Evolutionary conservation across 2,797 vertebrate genomes (phyloP), one percentile per base, ranked within the genome.

Genomic region (Sebastes minor): DNA sequence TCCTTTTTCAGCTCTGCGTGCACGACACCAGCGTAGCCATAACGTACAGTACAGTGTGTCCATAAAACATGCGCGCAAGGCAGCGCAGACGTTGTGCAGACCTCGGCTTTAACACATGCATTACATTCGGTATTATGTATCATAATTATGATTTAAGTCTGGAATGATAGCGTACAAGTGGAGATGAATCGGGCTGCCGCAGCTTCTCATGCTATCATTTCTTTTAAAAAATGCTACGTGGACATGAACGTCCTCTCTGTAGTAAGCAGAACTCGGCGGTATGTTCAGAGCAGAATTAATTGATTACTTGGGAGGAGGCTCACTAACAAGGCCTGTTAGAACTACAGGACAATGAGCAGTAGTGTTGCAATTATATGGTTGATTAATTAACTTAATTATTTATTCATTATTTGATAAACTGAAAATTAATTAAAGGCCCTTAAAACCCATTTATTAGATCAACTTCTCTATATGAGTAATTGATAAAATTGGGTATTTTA

Each of bases 101-200:
- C 91, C 91, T 70, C 52, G 1, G 88, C 85, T 75, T 89, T 73
- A 89, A 86, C 84, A 86, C 91, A 86, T 90, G 93, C 86, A 91
- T 91, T 92, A 92, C 90, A 62, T 81, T 84, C 79, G 85, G 87
- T 89, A 91, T 93, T 93, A 90, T 86, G 90, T 32, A 87, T 91
- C 91, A 93, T 94, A 93, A 92, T 90, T 89, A 89, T 93, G 92
- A 94, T 94, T 94, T 93, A 94, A 65, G 91, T 86, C 85, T 84
- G 87, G 83, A 91, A 88, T 46, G 74, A 69, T 89, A 42, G 86
- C 76, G 77, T 25, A 87, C 82, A 76, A 74, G 80, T 66, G 38
- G 85, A 86, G 81, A 90, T 89, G 55, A 85, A 88, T 89, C 85
- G 80, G 60, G 60, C 67, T 73, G 87, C 72, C 20, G n/a, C 42